Conservation (phyloP, 2,888 invertebrate species). For the Amphipoea oculea region DNA sequence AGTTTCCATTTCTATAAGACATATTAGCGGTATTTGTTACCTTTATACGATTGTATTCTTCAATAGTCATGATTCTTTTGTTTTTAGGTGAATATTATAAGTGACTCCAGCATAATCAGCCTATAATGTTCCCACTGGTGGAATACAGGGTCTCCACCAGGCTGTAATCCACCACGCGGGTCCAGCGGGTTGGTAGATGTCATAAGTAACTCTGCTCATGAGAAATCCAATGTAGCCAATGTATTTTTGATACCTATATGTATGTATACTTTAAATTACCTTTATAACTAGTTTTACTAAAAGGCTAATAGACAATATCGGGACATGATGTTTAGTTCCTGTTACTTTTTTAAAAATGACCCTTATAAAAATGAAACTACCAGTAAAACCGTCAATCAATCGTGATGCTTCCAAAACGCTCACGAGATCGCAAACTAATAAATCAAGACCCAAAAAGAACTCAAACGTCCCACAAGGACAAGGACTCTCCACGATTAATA, state of each 20-base stretch:
- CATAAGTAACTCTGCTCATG: background rate
- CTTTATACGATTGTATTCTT: background rate
- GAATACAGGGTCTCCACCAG: background rate
- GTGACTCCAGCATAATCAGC: background rate
- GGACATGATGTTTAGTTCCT: background rate
- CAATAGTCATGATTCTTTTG: background rate
- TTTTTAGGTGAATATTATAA: background rate
- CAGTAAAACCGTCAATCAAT: background rate
- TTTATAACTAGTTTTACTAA: no score
- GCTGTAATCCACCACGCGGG: no score
- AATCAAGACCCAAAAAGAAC: constrained; percentile 36
- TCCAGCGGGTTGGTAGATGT: no score
- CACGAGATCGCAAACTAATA: constrained; percentile 25
- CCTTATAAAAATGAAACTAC: background rate
- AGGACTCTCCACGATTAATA: constrained; percentile 76
- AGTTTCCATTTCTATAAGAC: constrained; percentile 50
- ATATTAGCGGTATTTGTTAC: background rate
- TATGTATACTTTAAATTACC: no score
- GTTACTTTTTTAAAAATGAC: background rate
- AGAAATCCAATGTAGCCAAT: background rate
- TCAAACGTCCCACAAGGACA: constrained; percentile 48
- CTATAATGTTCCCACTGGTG: background rate
- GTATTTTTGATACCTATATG: background rate
- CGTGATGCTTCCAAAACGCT: background rate
- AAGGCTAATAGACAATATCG: no score